phyloP scores from a whole-genome alignment of 2,888 invertebrate genomes.

The Dicyrtoma fusca region DNA sequence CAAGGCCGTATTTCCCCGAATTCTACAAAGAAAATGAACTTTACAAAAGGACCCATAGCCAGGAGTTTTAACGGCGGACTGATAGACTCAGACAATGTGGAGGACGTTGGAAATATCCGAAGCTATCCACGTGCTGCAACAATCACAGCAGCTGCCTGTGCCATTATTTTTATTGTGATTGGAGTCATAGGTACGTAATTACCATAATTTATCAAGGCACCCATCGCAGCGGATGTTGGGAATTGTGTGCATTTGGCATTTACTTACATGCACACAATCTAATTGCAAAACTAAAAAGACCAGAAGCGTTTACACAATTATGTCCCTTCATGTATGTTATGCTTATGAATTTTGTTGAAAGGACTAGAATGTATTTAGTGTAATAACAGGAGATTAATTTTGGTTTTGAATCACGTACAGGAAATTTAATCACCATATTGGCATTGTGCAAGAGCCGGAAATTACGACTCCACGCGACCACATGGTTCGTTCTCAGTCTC shows the following conservation, averaged over 20 bases:
- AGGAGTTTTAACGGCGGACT: too few species aligned
- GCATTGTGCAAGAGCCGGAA: conserved; percentile 78
- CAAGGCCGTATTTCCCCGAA: too few species aligned
- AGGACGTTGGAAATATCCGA: background rate
- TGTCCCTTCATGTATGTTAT: too few species aligned
- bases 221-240: too few species aligned
- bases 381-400: background rate
- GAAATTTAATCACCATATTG: conserved; percentile 79
- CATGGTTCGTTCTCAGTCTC: conserved; percentile 83
- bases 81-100: too few species aligned
- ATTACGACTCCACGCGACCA: conserved; percentile 80
- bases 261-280: too few species aligned
- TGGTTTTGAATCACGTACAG: conserved; percentile 61
- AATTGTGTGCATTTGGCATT: too few species aligned
- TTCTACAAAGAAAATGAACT: too few species aligned
- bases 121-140: conserved; percentile 75
- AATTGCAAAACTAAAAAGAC: too few species aligned
- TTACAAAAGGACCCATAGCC: too few species aligned
- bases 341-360: background rate
- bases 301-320: too few species aligned
- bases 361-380: background rate
- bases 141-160: conserved; percentile 76
- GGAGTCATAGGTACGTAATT: conserved; percentile 75
- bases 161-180: conserved; percentile 75
- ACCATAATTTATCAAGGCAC: too few species aligned